A percentile compares a stretch with the other conserved stretches of the same genome.
These are phyloP conservation scores for Bombus sylvicola DNA, from an alignment of 1,140 invertebrate genomes.

Conservation along the genomic window DNA sequence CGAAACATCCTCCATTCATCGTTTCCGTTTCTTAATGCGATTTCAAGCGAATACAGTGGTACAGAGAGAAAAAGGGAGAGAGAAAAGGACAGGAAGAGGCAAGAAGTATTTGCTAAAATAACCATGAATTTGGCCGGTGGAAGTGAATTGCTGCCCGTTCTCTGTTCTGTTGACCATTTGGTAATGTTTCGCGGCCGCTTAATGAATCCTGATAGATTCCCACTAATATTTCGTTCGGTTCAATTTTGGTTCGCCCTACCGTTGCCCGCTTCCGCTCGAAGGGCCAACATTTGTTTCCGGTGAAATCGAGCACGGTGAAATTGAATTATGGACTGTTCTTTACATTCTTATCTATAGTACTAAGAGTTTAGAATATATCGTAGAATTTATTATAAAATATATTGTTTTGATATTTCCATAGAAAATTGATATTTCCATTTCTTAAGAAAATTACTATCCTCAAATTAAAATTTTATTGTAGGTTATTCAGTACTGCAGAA, in stretches of 20 bases:
- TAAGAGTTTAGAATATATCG: not conserved
- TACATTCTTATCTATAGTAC: not conserved
- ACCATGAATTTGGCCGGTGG: not conserved
- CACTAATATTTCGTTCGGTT: slow-evolving; percentile 36
- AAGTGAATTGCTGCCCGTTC: slow-evolving; percentile 32
- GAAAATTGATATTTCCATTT: too few relatives aligned
- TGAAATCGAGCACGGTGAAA: not conserved
- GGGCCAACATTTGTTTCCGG: slow-evolving; percentile 25
- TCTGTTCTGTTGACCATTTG: slow-evolving; percentile 13
- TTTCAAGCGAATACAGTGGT: not conserved
- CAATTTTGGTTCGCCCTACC: slow-evolving; percentile 17
- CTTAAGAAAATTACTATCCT: too few relatives aligned
- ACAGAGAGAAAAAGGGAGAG: not conserved
- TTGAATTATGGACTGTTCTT: not conserved
- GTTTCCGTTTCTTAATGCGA: slow-evolving; percentile 16
- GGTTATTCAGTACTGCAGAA: too few relatives aligned
- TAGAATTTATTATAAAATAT: not conserved
- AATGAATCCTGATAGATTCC: slow-evolving; percentile 49
- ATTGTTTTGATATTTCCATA: not conserved
- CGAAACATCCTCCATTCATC: slow-evolving; percentile 10
- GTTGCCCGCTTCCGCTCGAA: not conserved
- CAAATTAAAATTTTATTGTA: too few relatives aligned
- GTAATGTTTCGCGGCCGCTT: slow-evolving; percentile 35
- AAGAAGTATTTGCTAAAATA: slow-evolving; percentile 35
- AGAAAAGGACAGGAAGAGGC: too few relatives aligned